Conservation (phyloP, 2,888 invertebrate species). For the Pherbina coryleti region DNA sequence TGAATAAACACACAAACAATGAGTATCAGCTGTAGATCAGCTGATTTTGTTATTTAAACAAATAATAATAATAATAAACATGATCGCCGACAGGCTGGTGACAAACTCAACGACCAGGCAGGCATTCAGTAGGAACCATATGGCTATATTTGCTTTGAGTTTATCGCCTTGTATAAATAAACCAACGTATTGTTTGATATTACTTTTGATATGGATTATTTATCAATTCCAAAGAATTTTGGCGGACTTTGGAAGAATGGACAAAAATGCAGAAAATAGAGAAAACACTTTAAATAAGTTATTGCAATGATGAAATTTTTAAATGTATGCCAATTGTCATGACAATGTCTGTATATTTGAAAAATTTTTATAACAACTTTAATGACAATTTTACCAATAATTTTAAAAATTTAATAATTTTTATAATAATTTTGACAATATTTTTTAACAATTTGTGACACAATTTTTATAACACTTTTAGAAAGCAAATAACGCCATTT, state of each 20-base stretch:
- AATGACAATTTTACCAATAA: no score
- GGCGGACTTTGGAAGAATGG: background rate
- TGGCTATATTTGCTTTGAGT: no score
- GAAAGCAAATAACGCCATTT: no score
- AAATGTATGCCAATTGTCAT: no score
- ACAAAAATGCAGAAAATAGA: background rate
- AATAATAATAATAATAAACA: background rate
- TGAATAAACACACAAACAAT: background rate
- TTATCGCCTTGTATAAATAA: background rate
- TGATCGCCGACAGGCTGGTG: background rate
- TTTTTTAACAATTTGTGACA: no score
- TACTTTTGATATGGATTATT: slow-evolving; percentile 24
- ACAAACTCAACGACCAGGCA: background rate
- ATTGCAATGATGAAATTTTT: no score
- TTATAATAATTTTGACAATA: no score
- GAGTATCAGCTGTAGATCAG: slow-evolving; percentile 19
- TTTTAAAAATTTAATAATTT: no score
- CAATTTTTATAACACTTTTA: no score
- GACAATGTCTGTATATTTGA: no score
- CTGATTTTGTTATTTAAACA: slow-evolving; percentile 4
- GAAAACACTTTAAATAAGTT: no score
- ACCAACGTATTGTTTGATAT: slow-evolving; percentile 4
- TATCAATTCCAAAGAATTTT: slow-evolving; percentile 10
- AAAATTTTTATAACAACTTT: no score
- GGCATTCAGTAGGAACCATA: background rate